phyloP scores from a whole-genome alignment of 1,140 invertebrate genomes.

The Drosophila subpulchrella region DNA sequence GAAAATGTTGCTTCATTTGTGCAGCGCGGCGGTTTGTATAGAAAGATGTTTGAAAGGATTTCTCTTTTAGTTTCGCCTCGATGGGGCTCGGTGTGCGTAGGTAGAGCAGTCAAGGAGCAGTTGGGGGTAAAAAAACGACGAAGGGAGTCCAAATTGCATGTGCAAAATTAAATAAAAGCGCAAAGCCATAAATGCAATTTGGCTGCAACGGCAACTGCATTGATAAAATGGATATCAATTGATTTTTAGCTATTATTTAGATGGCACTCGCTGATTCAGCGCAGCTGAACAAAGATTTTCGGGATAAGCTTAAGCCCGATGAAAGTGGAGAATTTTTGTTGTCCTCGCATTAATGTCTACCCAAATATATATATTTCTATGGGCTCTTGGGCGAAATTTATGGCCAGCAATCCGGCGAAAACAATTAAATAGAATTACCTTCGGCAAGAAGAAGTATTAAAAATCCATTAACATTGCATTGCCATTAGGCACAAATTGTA shows the following conservation, averaged over 20 bases:
- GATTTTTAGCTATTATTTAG: conserved; percentile 75
- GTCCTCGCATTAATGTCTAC: conserved; percentile 18
- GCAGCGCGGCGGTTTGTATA: conserved; percentile 74
- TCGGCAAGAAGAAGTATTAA: conserved; percentile 56
- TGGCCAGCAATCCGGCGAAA: conserved; percentile 39
- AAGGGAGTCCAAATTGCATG: conserved; percentile 59
- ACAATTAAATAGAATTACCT: conserved; percentile 67
- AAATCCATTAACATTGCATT: conserved; percentile 62
- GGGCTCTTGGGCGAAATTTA: conserved; percentile 33
- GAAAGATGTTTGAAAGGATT: conserved; percentile 79
- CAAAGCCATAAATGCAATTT: conserved; percentile 82
- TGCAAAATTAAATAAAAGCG: conserved; percentile 74
- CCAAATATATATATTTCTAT: not conserved
- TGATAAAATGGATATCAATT: conserved; percentile 78
- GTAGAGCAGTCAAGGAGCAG: conserved; percentile 30
- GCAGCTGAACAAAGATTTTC: conserved; percentile 12
- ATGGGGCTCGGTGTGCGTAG: conserved; percentile 37
- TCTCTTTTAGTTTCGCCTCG: conserved; percentile 40
- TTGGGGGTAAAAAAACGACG: conserved; percentile 6
- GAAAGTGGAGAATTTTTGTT: conserved; percentile 5
- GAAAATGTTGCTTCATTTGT: conserved; percentile 83
- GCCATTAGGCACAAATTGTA: conserved; percentile 74
- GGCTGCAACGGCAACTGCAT: conserved; percentile 59
- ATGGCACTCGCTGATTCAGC: conserved; percentile 47
- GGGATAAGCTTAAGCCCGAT: not conserved